These are phyloP conservation scores for Chaenocephalus aceratus DNA, from an alignment of 2,113 vertebrate species.

Conservation along the genomic window DNA sequence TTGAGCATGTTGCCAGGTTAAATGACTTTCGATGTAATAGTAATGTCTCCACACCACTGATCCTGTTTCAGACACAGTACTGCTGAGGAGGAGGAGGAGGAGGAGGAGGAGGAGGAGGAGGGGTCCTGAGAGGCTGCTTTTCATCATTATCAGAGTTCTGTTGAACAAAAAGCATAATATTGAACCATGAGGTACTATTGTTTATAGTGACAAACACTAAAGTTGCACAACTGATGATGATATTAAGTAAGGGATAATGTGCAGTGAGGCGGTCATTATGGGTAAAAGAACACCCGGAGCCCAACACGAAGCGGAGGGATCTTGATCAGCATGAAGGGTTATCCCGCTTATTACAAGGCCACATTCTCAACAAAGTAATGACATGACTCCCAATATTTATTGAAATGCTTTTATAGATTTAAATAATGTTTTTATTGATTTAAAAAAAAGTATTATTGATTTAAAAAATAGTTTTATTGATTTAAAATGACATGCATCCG, in stretches of 20 bases:
- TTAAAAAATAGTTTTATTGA: too few relatives aligned
- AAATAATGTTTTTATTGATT: too few relatives aligned
- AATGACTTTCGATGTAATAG: fast-evolving
- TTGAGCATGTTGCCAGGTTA: neutral
- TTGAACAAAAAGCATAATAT: neutral
- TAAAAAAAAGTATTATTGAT: too few relatives aligned
- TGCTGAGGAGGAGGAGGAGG: conserved; percentile 25
- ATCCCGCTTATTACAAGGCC: too few relatives aligned
- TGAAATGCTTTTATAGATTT: too few relatives aligned
- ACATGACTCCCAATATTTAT: too few relatives aligned
- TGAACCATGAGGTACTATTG: neutral
- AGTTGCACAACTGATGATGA: neutral
- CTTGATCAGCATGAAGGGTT: too few relatives aligned
- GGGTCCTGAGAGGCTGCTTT: neutral
- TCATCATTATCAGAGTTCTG: conserved; percentile 17
- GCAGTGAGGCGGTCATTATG: neutral
- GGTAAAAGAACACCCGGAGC: too few relatives aligned
- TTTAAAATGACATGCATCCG: too few relatives aligned
- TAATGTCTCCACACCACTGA: neutral
- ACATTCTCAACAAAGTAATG: too few relatives aligned
- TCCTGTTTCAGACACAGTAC: neutral
- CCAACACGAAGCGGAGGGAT: too few relatives aligned
- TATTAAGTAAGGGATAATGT: too few relatives aligned
- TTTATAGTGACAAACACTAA: neutral
- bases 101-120: conserved; percentile 9